These are phyloP conservation scores for Osedax frankpressi DNA, from an alignment of 2,888 invertebrate genomes.

Conservation along the genomic window DNA sequence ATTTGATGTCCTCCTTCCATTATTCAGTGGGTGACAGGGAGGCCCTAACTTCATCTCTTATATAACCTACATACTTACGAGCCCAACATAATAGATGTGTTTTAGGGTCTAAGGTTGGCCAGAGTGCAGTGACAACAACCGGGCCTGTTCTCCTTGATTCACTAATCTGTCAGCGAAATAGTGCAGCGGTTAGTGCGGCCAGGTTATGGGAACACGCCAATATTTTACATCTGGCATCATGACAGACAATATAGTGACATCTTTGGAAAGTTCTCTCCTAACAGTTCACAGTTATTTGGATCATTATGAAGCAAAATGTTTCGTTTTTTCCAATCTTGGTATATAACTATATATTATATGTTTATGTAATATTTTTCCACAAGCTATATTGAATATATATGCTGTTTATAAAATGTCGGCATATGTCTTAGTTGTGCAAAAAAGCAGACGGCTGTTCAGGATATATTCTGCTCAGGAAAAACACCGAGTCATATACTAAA, in stretches of 20 bases:
- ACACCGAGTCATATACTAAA: neutral
- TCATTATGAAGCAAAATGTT: neutral
- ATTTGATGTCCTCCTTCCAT: neutral
- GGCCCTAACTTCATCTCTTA: neutral
- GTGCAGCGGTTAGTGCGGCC: neutral
- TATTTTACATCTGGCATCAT: neutral
- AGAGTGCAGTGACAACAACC: conserved; percentile 1
- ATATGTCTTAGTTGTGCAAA: neutral
- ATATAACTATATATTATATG: neutral
- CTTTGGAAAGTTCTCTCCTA: neutral
- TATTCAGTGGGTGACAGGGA: neutral
- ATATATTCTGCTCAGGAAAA: neutral
- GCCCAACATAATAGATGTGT: neutral
- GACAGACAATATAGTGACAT: neutral
- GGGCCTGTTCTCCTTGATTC: neutral
- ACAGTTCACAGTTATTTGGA: neutral
- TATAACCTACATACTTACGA: conserved; percentile 1
- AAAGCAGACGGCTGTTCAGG: neutral
- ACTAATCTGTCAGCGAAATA: neutral
- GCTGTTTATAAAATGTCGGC: neutral
- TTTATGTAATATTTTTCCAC: neutral
- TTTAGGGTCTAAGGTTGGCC: neutral
- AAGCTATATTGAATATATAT: neutral
- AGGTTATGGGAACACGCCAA: neutral
- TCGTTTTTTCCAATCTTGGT: neutral